Conservation (phyloP, 2,113 vertebrate species). For the Tenrec ecaudatus region DNA sequence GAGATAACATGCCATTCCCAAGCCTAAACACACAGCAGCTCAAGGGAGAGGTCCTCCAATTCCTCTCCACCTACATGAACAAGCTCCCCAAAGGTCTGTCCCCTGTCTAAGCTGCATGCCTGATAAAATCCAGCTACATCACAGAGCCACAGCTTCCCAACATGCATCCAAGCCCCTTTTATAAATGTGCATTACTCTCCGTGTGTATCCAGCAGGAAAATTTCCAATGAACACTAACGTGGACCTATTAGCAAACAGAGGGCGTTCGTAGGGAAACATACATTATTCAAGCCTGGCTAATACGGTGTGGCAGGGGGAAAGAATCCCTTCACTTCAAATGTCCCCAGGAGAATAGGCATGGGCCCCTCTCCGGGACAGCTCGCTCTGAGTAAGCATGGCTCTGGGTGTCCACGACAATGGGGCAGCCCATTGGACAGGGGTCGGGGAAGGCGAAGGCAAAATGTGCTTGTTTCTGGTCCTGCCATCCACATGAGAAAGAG, state of each 20-base stretch:
- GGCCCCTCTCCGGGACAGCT: background rate
- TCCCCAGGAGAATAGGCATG: background rate
- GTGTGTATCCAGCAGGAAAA: slow-evolving; percentile 77
- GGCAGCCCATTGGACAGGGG: background rate
- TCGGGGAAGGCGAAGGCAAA: background rate
- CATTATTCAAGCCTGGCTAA: slow-evolving; percentile 77
- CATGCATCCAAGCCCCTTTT: slow-evolving; percentile 50
- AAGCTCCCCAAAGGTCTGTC: background rate
- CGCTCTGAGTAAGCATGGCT: background rate
- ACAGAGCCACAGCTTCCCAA: slow-evolving; percentile 4
- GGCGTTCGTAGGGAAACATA: slow-evolving; percentile 62
- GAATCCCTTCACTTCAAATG: slow-evolving; percentile 4
- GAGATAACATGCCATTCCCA: background rate
- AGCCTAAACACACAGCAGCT: background rate
- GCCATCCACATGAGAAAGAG: background rate
- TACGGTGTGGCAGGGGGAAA: background rate
- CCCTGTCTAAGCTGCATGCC: slow-evolving; percentile 20
- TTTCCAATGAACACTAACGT: slow-evolving; percentile 74
- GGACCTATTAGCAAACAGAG: slow-evolving; percentile 71
- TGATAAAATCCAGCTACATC: slow-evolving; percentile 60
- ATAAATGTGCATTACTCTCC: slow-evolving; percentile 72
- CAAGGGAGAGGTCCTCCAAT: background rate
- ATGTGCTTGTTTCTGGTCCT: background rate
- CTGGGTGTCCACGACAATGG: background rate
- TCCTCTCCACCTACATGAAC: background rate